phyloP scores from a whole-genome alignment of 2,888 invertebrate species.

The Bimastos eiseni region DNA sequence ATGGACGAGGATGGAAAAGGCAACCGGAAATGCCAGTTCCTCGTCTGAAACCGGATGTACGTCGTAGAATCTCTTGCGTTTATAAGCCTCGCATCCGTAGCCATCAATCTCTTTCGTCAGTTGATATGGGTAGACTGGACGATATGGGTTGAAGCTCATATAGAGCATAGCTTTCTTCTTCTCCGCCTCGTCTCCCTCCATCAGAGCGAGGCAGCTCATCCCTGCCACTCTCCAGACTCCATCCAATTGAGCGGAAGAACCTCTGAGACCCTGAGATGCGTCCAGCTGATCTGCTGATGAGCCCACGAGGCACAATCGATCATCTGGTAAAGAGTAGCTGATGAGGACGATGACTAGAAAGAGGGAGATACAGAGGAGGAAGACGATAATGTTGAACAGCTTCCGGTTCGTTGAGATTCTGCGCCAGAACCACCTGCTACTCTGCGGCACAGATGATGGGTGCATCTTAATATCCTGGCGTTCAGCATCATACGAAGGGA shows the following conservation, averaged over 20 bases:
- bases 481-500: neutral
- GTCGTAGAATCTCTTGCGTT: neutral
- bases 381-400: neutral
- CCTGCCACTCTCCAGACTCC: constrained; percentile 13
- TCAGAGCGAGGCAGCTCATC: constrained; percentile 26
- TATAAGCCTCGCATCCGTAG: neutral
- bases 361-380: neutral
- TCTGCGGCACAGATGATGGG: neutral
- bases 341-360: neutral
- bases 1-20: constrained; percentile 36
- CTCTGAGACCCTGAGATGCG: neutral
- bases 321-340: neutral
- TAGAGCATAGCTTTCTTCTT: neutral
- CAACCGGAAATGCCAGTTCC: constrained; percentile 39
- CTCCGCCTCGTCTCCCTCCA: constrained; percentile 29
- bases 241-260: neutral
- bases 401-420: neutral
- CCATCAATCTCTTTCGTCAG: neutral
- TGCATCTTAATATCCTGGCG: neutral
- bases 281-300: neutral
- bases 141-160: neutral
- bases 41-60: constrained; percentile 28
- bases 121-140: neutral
- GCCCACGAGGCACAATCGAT: neutral
- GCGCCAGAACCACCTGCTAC: neutral